Conservation (phyloP, 2,113 vertebrate genomes). For the Rhinichthys klamathensis region DNA sequence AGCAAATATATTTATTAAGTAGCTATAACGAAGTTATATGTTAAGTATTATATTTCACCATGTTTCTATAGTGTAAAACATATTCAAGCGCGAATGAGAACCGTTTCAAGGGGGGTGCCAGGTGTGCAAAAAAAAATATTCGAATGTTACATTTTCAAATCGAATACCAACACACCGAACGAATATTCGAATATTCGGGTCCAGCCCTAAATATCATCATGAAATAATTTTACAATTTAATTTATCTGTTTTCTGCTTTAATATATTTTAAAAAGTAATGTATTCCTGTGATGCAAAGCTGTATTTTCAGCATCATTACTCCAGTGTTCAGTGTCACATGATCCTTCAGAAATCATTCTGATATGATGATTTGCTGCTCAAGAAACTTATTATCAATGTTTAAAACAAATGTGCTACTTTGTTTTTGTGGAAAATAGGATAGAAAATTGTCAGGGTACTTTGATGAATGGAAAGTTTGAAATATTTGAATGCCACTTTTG, state of each 20-base stretch:
- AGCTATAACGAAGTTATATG: too few relatives aligned
- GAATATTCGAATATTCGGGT: too few relatives aligned
- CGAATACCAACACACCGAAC: too few relatives aligned
- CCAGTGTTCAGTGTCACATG: neutral
- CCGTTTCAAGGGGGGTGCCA: too few relatives aligned
- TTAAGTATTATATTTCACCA: too few relatives aligned
- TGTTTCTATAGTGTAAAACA: too few relatives aligned
- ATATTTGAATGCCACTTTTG: neutral
- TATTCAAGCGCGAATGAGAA: too few relatives aligned
- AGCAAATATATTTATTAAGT: too few relatives aligned
- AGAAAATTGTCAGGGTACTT: neutral
- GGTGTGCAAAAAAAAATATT: too few relatives aligned
- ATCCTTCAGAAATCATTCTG: neutral
- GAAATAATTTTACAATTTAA: neutral
- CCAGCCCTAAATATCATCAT: too few relatives aligned
- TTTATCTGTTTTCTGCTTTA: neutral
- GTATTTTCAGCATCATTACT: neutral
- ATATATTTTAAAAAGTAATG: neutral
- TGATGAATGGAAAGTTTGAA: neutral
- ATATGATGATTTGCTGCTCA: neutral
- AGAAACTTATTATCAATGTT: neutral
- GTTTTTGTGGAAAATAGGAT: neutral
- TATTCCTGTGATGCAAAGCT: neutral
- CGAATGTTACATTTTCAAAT: too few relatives aligned
- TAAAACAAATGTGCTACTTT: neutral